Evolutionary conservation across 1,140 invertebrate genomes (phyloP), one percentile per base, ranked within the genome.

Genomic region (Melipona quadrifasciata): DNA sequence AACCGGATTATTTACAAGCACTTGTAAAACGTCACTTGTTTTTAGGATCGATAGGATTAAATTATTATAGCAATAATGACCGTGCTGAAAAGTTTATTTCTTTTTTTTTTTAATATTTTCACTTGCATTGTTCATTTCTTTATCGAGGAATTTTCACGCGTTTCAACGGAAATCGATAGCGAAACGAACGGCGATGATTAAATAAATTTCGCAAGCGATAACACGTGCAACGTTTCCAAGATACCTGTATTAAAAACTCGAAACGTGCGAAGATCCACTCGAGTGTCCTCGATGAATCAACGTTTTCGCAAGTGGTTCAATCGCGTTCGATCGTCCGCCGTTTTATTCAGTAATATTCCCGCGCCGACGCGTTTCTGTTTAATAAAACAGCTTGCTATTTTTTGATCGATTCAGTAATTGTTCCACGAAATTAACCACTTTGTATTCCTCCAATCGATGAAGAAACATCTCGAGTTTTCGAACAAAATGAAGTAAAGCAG

Each of bases 1-100:
- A 55, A 81, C 1, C 8, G 21, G 31, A 19, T 51, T 27, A 21
- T 65, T 4, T 8, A 8, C 14, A 8, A 39, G 12, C 4, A 34
- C n/a, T n/a, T n/a, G n/a, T 19, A 80, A 80, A 72, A 61, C 27
- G 27, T 19, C 19, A 51, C 14, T 61, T 64, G 17, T 80, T 80
- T n/a, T 31, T 31, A 51, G 17, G 3, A 31, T 24, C 0, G 27
- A 47, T 47, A 71, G 19, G 10, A 11, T 19, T 58, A 53, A 57
- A 47, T 68, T 24, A 51, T 27, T 68, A 39, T 47, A 47, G 39
- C 39, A 47, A 47, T 47, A 47, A 47, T 8, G 39, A 47, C 6
- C 39, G 39, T 47, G 4, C n/a, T 12, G 27, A 31, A 27, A 53
- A 31, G n/a, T 55, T 47, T 24, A 8, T 5, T 8, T 4, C 2